A percentile compares a stretch with the other conserved stretches of the same genome.
Conservation (phyloP, 2,888 invertebrate genomes). For the Eristalinus sepulchralis region DNA sequence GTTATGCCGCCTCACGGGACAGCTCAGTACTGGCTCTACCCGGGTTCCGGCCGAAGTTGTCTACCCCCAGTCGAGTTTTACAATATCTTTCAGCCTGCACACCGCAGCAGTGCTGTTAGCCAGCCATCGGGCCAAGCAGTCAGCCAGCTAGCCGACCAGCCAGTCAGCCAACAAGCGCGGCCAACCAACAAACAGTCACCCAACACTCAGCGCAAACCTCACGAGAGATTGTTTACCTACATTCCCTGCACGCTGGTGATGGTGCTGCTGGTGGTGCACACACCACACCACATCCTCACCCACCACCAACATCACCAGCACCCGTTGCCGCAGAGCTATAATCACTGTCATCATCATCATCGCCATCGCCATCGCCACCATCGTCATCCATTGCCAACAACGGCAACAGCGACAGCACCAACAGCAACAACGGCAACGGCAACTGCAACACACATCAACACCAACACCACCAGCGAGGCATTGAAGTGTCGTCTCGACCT, state of each 20-base stretch:
- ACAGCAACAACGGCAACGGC: not conserved
- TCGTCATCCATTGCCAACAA: constrained; percentile 1
- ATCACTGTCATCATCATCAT: not conserved
- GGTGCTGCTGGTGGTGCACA: constrained; percentile 31
- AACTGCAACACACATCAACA: not conserved
- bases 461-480: not conserved
- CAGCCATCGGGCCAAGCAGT: constrained; percentile 47
- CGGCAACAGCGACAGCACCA: not conserved
- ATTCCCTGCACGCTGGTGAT: constrained; percentile 6
- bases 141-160: constrained; percentile 53
- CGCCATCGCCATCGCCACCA: constrained; percentile 7
- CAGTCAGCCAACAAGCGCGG: constrained; percentile 33
- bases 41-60: constrained; percentile 68
- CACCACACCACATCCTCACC: not conserved
- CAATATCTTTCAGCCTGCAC: constrained; percentile 66
- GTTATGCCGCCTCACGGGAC: constrained; percentile 71
- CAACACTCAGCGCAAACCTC: constrained; percentile 61
- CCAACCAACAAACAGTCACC: constrained; percentile 65
- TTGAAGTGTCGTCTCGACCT: not conserved
- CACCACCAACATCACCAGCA: not conserved
- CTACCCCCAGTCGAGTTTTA: constrained; percentile 69
- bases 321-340: not conserved
- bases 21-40: constrained; percentile 71
- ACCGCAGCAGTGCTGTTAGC: constrained; percentile 19
- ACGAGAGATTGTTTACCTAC: constrained; percentile 65